Conservation (phyloP, 23 tunicate species). For the Halocynthia aurantium region DNA sequence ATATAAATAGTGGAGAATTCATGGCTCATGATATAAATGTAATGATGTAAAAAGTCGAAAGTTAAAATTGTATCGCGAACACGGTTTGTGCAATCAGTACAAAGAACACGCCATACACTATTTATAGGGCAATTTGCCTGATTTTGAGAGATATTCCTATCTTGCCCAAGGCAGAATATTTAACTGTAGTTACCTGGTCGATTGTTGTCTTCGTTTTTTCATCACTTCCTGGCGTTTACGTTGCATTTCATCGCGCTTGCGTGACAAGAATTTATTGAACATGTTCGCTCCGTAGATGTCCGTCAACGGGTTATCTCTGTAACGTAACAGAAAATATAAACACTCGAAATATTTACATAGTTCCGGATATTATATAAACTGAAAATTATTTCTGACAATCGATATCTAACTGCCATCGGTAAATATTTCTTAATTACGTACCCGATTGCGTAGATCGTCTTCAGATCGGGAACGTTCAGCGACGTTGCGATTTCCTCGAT, state of each 20-base stretch:
- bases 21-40: no score
- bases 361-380: neutral
- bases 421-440: neutral
- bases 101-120: no score
- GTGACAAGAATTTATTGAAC: constrained; percentile 67
- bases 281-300: constrained; percentile 99
- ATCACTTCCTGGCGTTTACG: constrained; percentile 17
- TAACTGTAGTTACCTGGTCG: neutral
- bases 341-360: neutral
- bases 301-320: constrained; percentile 91
- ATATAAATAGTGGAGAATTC: no score
- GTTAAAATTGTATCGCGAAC: neutral
- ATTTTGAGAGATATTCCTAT: no score
- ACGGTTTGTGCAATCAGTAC: neutral
- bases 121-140: no score
- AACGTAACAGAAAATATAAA: neutral
- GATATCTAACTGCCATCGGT: neutral
- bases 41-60: neutral
- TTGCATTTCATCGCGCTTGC: constrained; percentile 48
- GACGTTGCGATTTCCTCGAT: constrained; percentile 81
- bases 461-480: constrained; percentile 50
- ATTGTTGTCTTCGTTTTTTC: neutral
- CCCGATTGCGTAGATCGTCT: constrained; percentile 93
- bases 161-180: no score
- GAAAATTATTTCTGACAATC: neutral